Conservation (phyloP, 92 coral and sea anemone species). For the Phymanthus crucifer region DNA sequence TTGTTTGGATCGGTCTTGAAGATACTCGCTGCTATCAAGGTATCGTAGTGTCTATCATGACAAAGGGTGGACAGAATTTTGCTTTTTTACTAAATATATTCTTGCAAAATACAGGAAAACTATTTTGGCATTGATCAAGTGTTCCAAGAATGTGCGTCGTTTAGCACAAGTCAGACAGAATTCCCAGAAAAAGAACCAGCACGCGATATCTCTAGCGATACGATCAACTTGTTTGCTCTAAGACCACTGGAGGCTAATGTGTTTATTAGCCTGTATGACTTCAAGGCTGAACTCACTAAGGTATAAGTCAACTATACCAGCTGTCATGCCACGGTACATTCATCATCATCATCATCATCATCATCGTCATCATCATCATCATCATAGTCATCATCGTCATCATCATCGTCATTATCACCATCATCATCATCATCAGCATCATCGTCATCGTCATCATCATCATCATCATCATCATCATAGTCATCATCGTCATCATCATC, state of each 20-base stretch:
- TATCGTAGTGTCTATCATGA: not conserved
- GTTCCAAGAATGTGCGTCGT: conserved; percentile 74
- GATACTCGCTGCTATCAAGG: conserved; percentile 83
- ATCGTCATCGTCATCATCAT: no score
- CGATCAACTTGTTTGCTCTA: conserved; percentile 63
- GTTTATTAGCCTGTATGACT: conserved; percentile 68
- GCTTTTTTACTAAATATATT: no score
- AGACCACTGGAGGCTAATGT: conserved; percentile 95
- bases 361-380: no score
- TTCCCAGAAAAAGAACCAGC: conserved; percentile 21
- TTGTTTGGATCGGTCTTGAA: conserved; percentile 83
- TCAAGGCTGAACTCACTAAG: conserved; percentile 91
- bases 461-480: no score
- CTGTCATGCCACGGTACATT: no score
- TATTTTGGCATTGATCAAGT: conserved; percentile 92
- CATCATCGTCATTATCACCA: no score
- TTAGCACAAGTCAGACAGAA: conserved; percentile 30
- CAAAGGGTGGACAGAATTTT: not conserved
- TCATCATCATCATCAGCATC: no score
- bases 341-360: no score
- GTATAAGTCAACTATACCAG: no score
- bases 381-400: no score
- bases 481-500: no score
- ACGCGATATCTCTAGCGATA: conserved; percentile 31
- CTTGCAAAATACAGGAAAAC: conserved; percentile 69